These are phyloP conservation scores for Paracanthobrama guichenoti DNA, from an alignment of 2,113 vertebrate genomes.

Conservation along the genomic window DNA sequence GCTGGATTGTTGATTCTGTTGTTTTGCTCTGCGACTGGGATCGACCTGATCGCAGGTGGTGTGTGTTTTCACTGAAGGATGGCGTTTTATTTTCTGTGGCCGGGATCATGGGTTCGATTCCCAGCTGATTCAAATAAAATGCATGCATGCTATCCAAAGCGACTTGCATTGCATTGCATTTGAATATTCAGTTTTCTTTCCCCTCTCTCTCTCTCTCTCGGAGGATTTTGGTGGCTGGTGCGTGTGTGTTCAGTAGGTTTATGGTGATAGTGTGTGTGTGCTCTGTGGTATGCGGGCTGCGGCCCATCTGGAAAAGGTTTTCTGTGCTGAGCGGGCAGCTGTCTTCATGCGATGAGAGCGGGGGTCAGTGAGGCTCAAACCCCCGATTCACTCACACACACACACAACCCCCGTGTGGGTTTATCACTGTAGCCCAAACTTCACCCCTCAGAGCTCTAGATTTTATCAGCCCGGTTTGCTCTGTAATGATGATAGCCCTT, in stretches of 20 bases:
- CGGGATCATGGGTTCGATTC: too few relatives aligned
- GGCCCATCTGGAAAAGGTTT: conserved; percentile 69
- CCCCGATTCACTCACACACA: conserved; percentile 43
- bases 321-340: conserved; percentile 59
- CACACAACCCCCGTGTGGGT: not conserved
- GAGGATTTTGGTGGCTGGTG: not conserved
- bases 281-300: conserved; percentile 54
- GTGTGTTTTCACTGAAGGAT: too few relatives aligned
- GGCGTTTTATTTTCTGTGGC: too few relatives aligned
- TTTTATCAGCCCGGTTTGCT: conserved; percentile 47
- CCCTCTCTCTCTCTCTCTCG: not conserved
- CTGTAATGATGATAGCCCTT: not conserved
- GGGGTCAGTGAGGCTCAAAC: conserved; percentile 63
- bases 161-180: not conserved
- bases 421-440: conserved; percentile 56
- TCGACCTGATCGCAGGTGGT: too few relatives aligned
- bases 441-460: conserved; percentile 51
- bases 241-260: conserved; percentile 29
- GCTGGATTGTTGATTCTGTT: too few relatives aligned
- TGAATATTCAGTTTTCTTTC: not conserved
- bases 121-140: too few relatives aligned
- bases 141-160: conserved; percentile 20
- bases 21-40: too few relatives aligned
- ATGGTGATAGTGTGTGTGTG: conserved; percentile 41
- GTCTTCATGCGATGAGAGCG: conserved; percentile 72